These are phyloP conservation scores for Taxidea taxus DNA, from an alignment of 2,113 vertebrate species.

Conservation along the genomic window DNA sequence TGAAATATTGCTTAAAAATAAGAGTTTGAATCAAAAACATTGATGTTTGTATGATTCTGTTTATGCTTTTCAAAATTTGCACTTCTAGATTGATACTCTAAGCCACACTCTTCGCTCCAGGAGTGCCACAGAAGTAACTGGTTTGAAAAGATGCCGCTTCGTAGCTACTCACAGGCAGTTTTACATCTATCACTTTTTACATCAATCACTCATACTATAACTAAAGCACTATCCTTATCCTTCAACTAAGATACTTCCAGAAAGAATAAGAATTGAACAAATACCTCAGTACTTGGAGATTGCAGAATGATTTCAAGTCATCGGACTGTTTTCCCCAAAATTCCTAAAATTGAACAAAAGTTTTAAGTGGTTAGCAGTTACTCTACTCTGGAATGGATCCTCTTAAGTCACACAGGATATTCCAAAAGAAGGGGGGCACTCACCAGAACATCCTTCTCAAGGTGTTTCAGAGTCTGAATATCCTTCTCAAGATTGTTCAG, in stretches of 20 bases:
- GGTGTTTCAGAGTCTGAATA: conserved; percentile 74
- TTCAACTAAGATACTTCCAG: background rate
- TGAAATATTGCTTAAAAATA: background rate
- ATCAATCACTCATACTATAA: background rate
- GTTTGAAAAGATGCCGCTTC: background rate
- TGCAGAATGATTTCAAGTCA: conserved; percentile 85
- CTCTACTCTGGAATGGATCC: background rate
- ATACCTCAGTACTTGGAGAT: conserved; percentile 85
- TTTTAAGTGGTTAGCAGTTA: background rate
- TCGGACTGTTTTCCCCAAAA: conserved; percentile 85
- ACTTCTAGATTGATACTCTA: background rate
- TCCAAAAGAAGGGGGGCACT: background rate
- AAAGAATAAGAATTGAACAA: background rate
- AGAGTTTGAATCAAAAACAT: background rate
- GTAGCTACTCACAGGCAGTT: background rate
- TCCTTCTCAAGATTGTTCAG: conserved; percentile 84
- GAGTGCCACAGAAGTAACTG: background rate
- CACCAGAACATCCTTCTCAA: conserved; percentile 86
- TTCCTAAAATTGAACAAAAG: conserved; percentile 80
- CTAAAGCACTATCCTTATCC: background rate
- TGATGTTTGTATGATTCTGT: background rate
- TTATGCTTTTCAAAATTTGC: background rate
- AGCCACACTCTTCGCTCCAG: background rate
- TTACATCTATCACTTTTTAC: background rate
- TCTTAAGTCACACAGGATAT: rapidly evolving